A percentile compares a stretch with the other conserved stretches of the same genome.
Evolutionary conservation across 1,140 invertebrate genomes (phyloP).

Genomic region (Brachionus asplanchnoidis): DNA sequence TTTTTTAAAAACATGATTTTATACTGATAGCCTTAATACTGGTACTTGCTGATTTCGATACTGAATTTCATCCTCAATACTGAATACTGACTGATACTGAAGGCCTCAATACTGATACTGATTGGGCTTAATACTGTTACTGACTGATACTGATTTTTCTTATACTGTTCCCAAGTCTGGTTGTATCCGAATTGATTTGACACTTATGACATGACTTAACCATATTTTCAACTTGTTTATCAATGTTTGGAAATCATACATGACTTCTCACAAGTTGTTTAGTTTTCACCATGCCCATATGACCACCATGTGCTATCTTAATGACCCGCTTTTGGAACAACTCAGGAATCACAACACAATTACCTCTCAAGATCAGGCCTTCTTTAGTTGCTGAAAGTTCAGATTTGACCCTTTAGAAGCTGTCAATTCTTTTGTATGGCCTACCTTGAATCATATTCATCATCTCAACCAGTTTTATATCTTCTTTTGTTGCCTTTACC

Average conservation of each 20-base stretch:
- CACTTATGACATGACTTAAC: conserved; percentile 44
- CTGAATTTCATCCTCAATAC: too few relatives aligned
- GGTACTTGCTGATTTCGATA: too few relatives aligned
- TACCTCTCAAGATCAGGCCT: conserved; percentile 40
- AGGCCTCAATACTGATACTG: too few relatives aligned
- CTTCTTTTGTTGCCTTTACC: neutral
- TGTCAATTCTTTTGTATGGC: neutral
- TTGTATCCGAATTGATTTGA: conserved; percentile 44
- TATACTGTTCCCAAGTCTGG: too few relatives aligned
- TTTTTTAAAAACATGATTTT: too few relatives aligned
- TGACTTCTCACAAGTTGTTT: conserved; percentile 44
- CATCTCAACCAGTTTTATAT: neutral
- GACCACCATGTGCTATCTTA: conserved; percentile 42
- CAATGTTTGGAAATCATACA: conserved; percentile 44
- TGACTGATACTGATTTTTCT: too few relatives aligned
- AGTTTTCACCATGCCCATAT: neutral
- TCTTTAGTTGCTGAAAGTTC: neutral
- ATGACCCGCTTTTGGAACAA: conserved; percentile 39
- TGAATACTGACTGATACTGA: too few relatives aligned
- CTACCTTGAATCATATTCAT: neutral
- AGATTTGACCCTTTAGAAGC: conserved; percentile 44
- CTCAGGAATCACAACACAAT: conserved; percentile 43
- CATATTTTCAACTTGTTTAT: conserved; percentile 42
- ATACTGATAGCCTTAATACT: too few relatives aligned
- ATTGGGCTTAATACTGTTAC: too few relatives aligned